These are phyloP conservation scores for Propithecus deckenii DNA, from an alignment of 2,797 vertebrate species.

Conservation along the genomic window DNA sequence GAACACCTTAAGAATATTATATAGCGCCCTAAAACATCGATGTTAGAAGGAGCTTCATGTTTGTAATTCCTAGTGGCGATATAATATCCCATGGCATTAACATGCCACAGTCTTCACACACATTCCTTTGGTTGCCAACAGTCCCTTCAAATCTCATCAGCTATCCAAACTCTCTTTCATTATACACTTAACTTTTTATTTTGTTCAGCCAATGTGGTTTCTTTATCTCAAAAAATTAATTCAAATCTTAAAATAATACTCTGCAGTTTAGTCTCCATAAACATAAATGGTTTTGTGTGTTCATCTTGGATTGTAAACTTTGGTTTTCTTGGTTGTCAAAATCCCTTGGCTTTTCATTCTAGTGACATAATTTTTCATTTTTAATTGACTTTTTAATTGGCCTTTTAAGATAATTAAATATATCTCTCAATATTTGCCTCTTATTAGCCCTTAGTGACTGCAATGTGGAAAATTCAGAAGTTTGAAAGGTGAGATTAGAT, in stretches of 20 bases:
- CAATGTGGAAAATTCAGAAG: background rate
- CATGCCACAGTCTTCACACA: background rate
- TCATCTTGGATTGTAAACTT: background rate
- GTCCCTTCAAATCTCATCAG: background rate
- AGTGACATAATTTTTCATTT: background rate
- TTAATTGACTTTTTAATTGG: slow-evolving; percentile 10
- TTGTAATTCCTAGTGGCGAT: background rate
- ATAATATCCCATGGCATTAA: background rate
- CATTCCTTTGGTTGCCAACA: background rate
- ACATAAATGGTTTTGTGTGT: background rate
- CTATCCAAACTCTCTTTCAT: background rate
- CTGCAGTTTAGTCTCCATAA: slow-evolving; percentile 29
- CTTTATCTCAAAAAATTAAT: background rate
- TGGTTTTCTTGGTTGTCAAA: background rate
- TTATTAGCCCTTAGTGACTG: background rate
- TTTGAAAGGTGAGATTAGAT: background rate
- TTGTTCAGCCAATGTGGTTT: background rate
- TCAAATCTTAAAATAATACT: background rate
- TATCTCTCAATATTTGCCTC: background rate
- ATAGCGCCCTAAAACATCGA: background rate
- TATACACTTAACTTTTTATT: background rate
- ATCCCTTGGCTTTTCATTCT: background rate
- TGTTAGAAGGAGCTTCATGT: slow-evolving; percentile 1
- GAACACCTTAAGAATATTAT: background rate
- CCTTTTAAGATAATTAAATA: background rate